These are phyloP conservation scores for Monopis laevigella DNA, from an alignment of 2,888 invertebrate species.

Conservation along the genomic window DNA sequence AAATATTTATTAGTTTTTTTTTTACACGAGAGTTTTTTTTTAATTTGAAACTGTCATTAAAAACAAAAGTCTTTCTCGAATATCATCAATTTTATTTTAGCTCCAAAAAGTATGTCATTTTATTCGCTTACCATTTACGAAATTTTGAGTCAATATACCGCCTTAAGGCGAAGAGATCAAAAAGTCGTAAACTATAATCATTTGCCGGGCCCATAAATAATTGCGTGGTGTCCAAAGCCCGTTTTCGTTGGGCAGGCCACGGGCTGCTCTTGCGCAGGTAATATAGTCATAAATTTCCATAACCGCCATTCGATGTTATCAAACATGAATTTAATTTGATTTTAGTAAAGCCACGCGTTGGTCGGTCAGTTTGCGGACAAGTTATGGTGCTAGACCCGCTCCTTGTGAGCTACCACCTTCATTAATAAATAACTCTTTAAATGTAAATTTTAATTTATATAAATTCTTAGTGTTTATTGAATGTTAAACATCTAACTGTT, in stretches of 20 bases:
- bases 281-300: conserved; percentile 69
- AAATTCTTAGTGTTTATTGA: no score
- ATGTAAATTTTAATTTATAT: conserved; percentile 8
- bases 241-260: conserved; percentile 38
- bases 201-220: conserved; percentile 62
- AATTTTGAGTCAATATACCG: conserved; percentile 16
- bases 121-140: conserved; percentile 8
- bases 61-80: no score
- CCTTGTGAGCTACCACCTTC: conserved; percentile 8
- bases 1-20: background rate
- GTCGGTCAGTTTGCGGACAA: conserved; percentile 43
- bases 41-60: no score
- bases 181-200: conserved; percentile 62
- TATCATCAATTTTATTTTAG: no score
- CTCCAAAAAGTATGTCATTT: no score
- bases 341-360: conserved; percentile 60
- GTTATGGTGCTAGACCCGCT: conserved; percentile 37
- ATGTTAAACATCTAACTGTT: background rate
- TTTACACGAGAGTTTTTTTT: background rate
- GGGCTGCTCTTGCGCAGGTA: conserved; percentile 60
- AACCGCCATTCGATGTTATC: conserved; percentile 68
- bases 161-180: conserved; percentile 50
- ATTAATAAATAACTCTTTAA: conserved; percentile 7
- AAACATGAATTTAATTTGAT: conserved; percentile 68
- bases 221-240: conserved; percentile 47